phyloP scores from a whole-genome alignment of 2,888 invertebrate genomes.

The Nomada ferruginata region DNA sequence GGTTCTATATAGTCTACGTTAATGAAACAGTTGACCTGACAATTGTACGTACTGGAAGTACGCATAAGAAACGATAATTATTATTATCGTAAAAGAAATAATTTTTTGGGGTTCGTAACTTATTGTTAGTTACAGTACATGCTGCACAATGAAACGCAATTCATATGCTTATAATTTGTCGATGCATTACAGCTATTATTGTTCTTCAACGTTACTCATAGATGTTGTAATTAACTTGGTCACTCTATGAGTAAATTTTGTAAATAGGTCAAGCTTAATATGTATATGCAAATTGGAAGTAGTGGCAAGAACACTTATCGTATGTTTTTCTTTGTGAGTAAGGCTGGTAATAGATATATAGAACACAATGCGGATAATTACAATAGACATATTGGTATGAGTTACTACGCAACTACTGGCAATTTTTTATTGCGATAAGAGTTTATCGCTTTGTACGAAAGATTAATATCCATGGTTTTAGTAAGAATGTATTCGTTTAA shows the following conservation, averaged over 20 bases:
- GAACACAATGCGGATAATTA: conserved; percentile 16
- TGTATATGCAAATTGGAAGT: conserved; percentile 71
- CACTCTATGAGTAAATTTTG: conserved; percentile 54
- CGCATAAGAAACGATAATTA: not conserved
- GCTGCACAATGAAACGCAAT: not conserved
- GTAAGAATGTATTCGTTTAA: conserved; percentile 6
- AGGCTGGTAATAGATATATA: conserved; percentile 26
- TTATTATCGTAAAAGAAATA: not conserved
- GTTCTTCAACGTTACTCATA: conserved; percentile 16
- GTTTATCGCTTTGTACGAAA: conserved; percentile 12
- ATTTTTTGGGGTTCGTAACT: not conserved
- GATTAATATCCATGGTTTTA: conserved; percentile 13
- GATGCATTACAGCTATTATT: not conserved
- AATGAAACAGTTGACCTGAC: not conserved
- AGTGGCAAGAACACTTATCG: conserved; percentile 72
- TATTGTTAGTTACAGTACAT: no score
- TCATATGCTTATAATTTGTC: not conserved
- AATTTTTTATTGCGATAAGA: conserved; percentile 31
- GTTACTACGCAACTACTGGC: conserved; percentile 19
- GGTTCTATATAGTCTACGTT: not conserved
- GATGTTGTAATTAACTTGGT: conserved; percentile 30
- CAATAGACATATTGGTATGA: conserved; percentile 23
- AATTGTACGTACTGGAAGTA: not conserved
- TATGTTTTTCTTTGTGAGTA: conserved; percentile 53
- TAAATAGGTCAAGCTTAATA: conserved; percentile 79